Evolutionary conservation across 2,888 invertebrate species (phyloP).

Genomic region (Pachydiplax longipennis): DNA sequence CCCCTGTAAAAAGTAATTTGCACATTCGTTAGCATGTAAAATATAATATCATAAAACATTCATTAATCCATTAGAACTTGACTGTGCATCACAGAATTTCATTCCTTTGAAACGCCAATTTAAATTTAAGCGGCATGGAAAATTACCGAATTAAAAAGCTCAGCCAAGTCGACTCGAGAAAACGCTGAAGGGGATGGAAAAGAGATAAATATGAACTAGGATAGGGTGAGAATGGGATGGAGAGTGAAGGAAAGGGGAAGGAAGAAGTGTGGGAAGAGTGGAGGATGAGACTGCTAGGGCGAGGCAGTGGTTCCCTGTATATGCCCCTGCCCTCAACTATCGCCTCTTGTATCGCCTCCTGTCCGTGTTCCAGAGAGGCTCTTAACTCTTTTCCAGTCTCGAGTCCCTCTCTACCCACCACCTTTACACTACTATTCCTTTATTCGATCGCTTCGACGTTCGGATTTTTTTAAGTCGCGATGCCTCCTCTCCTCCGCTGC

Average conservation of each 20-base stretch:
- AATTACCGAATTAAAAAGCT: too few relatives aligned
- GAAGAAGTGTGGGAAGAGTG: neutral
- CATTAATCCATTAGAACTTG: too few relatives aligned
- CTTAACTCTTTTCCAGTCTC: constrained; percentile 34
- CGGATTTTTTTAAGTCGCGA: neutral
- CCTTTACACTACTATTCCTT: neutral
- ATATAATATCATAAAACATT: too few relatives aligned
- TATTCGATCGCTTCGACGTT: neutral
- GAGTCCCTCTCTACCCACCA: neutral
- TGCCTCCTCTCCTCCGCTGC: neutral
- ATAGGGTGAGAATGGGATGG: neutral
- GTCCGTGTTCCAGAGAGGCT: constrained; percentile 29
- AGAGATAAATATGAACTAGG: neutral
- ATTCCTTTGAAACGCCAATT: too few relatives aligned
- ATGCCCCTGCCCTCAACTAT: constrained; percentile 21
- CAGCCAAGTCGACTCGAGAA: neutral
- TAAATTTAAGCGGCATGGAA: too few relatives aligned
- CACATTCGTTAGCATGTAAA: too few relatives aligned
- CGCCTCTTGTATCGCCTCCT: constrained; percentile 37
- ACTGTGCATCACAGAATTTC: too few relatives aligned
- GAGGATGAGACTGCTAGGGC: neutral
- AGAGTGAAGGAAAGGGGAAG: neutral
- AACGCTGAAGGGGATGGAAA: neutral
- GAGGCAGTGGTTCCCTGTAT: constrained; percentile 35
- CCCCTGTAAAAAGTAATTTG: too few relatives aligned